Conservation (phyloP, 2,888 invertebrate genomes). For the Polymixis lichenea region DNA sequence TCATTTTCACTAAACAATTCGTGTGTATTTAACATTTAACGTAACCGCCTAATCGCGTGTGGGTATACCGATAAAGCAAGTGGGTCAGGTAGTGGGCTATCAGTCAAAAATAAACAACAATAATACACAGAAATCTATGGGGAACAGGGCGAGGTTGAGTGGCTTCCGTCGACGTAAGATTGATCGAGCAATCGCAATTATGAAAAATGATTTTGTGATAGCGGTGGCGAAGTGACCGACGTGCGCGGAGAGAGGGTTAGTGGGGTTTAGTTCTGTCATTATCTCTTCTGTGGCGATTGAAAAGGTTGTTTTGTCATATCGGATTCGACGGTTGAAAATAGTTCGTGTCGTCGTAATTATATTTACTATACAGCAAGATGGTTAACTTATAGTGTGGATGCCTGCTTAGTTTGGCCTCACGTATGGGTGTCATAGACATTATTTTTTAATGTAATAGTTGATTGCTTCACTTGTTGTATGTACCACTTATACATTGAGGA, state of each 20-base stretch:
- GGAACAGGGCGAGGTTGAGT: constrained; percentile 82
- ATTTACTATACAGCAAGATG: too few species aligned
- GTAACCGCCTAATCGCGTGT: constrained; percentile 78
- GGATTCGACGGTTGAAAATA: too few species aligned
- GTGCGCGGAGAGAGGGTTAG: constrained; percentile 48
- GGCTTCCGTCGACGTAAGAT: constrained; percentile 87
- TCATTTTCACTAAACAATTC: constrained; percentile 63
- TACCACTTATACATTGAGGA: too few species aligned
- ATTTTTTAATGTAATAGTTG: too few species aligned
- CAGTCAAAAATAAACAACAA: constrained; percentile 86
- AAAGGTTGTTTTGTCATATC: not conserved
- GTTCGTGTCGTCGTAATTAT: too few species aligned
- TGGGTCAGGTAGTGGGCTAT: constrained; percentile 81
- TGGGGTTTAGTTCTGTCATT: not conserved
- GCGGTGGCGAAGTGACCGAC: constrained; percentile 61
- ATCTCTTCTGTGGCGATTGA: not conserved
- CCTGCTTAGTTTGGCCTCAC: too few species aligned
- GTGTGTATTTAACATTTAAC: constrained; percentile 64
- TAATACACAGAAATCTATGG: constrained; percentile 78
- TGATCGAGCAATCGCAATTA: constrained; percentile 86
- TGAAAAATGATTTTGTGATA: constrained; percentile 87
- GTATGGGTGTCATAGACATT: too few species aligned
- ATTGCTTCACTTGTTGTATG: not conserved
- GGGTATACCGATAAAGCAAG: constrained; percentile 76
- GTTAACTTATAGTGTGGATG: too few species aligned